Evolutionary conservation across 1,140 invertebrate genomes (phyloP).

Genomic region (Caenorhabditis remanei): DNA sequence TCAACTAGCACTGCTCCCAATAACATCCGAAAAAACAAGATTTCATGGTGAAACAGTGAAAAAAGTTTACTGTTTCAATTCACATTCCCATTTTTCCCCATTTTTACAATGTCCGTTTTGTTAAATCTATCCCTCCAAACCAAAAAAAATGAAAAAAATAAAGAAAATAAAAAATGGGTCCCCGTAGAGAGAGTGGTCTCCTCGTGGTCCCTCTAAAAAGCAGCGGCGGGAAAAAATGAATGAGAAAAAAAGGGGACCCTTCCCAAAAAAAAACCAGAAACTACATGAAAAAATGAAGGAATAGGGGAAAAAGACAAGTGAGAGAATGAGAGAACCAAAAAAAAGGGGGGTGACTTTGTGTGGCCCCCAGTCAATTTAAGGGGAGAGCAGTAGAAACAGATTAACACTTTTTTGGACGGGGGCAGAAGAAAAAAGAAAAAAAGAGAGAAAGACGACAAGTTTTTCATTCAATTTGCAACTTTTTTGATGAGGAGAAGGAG

Average conservation of each 20-base stretch:
- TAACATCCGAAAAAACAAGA: no score
- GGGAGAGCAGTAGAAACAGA: background rate
- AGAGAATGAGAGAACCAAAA: background rate
- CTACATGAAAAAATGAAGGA: slow-evolving; percentile 8
- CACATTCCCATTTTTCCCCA: no score
- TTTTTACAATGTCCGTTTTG: no score
- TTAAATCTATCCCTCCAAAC: background rate
- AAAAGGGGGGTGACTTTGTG: no score
- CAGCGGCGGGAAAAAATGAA: background rate
- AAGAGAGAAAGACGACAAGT: background rate
- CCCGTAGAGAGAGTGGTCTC: background rate
- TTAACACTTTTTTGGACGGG: background rate
- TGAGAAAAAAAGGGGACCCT: no score
- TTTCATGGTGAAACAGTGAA: no score
- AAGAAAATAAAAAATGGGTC: background rate
- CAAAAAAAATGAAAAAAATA: slow-evolving; percentile 1
- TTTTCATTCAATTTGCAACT: background rate
- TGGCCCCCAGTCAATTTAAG: slow-evolving; percentile 29
- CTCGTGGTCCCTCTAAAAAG: background rate
- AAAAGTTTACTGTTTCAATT: no score
- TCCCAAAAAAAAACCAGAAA: background rate
- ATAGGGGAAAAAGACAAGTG: background rate
- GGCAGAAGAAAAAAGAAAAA: background rate
- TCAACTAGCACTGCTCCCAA: no score
- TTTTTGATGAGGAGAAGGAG: no score